Conservation (phyloP, 2,797 vertebrate genomes). For the Pterois miles region DNA sequence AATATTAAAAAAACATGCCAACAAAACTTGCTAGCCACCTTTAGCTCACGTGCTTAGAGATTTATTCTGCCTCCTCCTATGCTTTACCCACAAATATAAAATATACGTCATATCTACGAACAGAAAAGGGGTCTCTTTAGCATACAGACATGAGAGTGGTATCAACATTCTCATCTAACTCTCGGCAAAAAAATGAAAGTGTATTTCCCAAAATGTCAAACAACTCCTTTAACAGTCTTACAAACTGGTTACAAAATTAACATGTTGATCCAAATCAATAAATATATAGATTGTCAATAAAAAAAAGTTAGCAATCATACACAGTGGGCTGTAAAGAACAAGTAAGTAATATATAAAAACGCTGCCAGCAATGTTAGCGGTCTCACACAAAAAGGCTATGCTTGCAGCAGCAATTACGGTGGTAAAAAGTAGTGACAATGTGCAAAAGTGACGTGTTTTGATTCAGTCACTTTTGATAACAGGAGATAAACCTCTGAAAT, state of each 20-base stretch:
- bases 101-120: neutral
- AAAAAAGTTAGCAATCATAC: conserved; percentile 1
- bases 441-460: conserved; percentile 18
- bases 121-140: neutral
- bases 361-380: neutral
- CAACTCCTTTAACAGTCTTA: neutral
- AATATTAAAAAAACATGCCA: neutral
- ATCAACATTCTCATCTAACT: neutral
- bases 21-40: neutral
- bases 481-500: conserved; percentile 31
- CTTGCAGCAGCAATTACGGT: neutral
- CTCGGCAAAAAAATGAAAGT: neutral
- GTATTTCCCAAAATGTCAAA: conserved; percentile 1
- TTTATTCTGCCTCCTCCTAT: neutral
- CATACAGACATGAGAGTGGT: neutral
- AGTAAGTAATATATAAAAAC: neutral
- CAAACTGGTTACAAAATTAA: neutral
- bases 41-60: neutral
- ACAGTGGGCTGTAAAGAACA: neutral
- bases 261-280: conserved; percentile 22
- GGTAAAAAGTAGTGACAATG: conserved; percentile 28
- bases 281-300: conserved; percentile 42
- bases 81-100: neutral
- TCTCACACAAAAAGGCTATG: neutral
- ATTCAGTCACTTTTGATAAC: conserved; percentile 23